Conservation (phyloP, 2,113 vertebrate genomes). For the Genyomyrus donnyi region DNA sequence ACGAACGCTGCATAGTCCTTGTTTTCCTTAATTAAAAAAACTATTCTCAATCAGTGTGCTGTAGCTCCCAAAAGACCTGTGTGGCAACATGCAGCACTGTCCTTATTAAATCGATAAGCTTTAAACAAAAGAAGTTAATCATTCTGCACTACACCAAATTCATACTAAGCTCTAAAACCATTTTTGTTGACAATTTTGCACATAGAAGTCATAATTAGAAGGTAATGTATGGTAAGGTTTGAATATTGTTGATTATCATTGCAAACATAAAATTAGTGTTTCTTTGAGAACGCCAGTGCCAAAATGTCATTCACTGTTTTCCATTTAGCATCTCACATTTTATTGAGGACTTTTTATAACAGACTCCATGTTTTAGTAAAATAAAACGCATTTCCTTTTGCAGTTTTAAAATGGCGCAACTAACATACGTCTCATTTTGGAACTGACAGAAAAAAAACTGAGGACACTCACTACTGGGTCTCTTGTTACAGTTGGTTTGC, state of each 20-base stretch:
- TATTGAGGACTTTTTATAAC: neutral
- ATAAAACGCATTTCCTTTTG: neutral
- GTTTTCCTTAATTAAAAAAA: constrained; percentile 3
- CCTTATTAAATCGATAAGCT: constrained; percentile 6
- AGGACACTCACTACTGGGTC: neutral
- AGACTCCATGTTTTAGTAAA: neutral
- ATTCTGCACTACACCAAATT: neutral
- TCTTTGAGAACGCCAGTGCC: neutral
- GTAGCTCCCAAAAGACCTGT: neutral
- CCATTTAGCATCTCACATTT: neutral
- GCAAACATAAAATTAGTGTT: neutral
- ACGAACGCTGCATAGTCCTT: neutral
- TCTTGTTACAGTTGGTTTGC: neutral
- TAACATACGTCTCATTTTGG: neutral
- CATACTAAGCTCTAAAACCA: neutral
- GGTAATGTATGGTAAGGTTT: too few species aligned
- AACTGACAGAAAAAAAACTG: neutral
- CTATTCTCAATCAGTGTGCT: neutral
- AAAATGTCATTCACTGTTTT: neutral
- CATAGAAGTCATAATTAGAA: neutral
- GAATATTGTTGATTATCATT: neutral
- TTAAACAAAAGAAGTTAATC: neutral
- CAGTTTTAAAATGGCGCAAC: neutral
- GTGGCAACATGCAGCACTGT: neutral
- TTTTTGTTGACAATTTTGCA: neutral